Evolutionary conservation across 92 coral and sea anemone genomes (phyloP).

Genomic region (Epizoanthus illoricatus): DNA sequence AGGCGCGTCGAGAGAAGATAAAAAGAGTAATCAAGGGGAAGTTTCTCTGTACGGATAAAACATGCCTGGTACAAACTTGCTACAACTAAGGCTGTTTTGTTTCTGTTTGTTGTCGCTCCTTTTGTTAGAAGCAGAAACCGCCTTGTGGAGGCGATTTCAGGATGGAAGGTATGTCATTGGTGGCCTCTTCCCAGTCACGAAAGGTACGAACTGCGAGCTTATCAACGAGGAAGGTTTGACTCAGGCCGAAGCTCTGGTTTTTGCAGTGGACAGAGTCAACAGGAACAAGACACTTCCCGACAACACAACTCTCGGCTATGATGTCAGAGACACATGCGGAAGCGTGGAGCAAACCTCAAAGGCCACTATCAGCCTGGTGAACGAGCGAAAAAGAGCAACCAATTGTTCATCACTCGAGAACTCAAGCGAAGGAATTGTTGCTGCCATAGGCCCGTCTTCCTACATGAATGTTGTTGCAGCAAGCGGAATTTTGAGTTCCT

Average conservation of each 20-base stretch:
- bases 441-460: constrained; percentile 58
- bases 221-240: constrained; percentile 56
- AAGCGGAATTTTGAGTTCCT: constrained; percentile 48
- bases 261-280: constrained; percentile 44
- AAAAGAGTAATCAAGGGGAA: background rate
- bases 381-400: constrained; percentile 2
- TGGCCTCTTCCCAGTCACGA: constrained; percentile 67
- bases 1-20: background rate
- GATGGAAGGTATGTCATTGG: constrained; percentile 63
- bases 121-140: background rate
- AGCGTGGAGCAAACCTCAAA: constrained; percentile 51
- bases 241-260: constrained; percentile 72
- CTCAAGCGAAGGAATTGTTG: constrained; percentile 34
- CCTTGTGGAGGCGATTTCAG: constrained; percentile 45
- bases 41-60: background rate
- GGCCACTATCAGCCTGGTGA: constrained; percentile 44
- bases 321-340: constrained; percentile 77
- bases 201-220: constrained; percentile 42
- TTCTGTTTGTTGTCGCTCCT: background rate
- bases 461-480: constrained; percentile 43
- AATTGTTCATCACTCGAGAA: background rate
- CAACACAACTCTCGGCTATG: constrained; percentile 71
- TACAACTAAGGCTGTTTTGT: background rate
- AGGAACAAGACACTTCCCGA: constrained; percentile 4
- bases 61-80: background rate